Evolutionary conservation across 2,797 vertebrate species (phyloP).

Genomic region (Cyprinodon diabolis): DNA sequence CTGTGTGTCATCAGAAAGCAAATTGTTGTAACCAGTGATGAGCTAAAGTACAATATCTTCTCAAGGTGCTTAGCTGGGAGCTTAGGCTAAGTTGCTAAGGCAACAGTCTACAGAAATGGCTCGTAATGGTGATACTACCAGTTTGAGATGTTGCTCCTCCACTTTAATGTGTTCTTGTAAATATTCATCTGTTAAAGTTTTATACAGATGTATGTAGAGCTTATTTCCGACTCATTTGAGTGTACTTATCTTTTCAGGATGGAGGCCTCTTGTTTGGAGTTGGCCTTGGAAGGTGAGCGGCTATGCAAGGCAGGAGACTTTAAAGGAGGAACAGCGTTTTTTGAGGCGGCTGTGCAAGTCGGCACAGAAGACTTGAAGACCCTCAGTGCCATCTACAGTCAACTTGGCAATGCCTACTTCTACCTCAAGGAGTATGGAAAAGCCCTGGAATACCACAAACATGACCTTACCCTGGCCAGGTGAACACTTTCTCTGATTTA

Average conservation of each 20-base stretch:
- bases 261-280: conserved; percentile 95
- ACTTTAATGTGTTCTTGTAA: conserved; percentile 18
- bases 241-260: conserved; percentile 79
- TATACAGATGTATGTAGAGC: neutral
- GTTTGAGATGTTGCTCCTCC: conserved; percentile 30
- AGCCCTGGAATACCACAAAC: conserved; percentile 93
- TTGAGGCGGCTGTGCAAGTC: conserved; percentile 94
- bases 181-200: neutral
- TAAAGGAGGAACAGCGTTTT: conserved; percentile 92
- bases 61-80: conserved; percentile 47
- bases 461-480: conserved; percentile 96
- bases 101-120: conserved; percentile 52
- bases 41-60: conserved; percentile 34
- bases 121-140: conserved; percentile 57
- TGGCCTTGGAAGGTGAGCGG: conserved; percentile 94
- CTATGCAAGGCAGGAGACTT: conserved; percentile 96
- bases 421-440: conserved; percentile 96
- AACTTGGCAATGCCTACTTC: conserved; percentile 97
- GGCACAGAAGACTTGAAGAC: conserved; percentile 98
- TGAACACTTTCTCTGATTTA: conserved; percentile 58
- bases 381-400: conserved; percentile 98
- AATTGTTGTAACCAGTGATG: conserved; percentile 2
- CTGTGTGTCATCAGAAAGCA: neutral
- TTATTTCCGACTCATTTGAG: neutral
- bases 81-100: conserved; percentile 60